Evolutionary conservation across 2,113 vertebrate species (phyloP).

Genomic region (Pelecanus crispus): DNA sequence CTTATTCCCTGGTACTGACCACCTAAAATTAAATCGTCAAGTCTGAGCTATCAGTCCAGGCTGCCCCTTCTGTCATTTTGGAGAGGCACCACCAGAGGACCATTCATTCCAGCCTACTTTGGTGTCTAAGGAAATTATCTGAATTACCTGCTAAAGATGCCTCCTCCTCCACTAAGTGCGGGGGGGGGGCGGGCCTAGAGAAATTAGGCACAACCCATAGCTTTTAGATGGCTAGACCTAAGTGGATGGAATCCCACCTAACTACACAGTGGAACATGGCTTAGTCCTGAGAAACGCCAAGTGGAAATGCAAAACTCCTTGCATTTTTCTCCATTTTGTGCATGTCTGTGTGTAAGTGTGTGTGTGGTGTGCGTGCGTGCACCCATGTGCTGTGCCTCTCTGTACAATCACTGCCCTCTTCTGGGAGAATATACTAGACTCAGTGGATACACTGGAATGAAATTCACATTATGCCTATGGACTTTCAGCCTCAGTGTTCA

Average conservation of each 20-base stretch:
- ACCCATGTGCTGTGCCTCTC: background rate
- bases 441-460: background rate
- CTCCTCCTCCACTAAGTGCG: background rate
- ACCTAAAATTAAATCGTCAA: background rate
- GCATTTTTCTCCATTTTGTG: background rate
- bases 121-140: background rate
- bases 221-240: background rate
- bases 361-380: too few species aligned
- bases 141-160: background rate
- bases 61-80: background rate
- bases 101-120: background rate
- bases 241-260: background rate
- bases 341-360: fast-evolving
- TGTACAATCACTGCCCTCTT: background rate
- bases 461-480: background rate
- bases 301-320: background rate
- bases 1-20: background rate
- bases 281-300: background rate
- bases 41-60: background rate
- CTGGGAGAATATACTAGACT: background rate
- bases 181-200: background rate
- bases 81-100: background rate
- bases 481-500: background rate
- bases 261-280: background rate
- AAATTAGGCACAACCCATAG: background rate